Evolutionary conservation across 2,888 invertebrate genomes (phyloP), one percentile per base, ranked within the genome.

Genomic region (Magallana nippona): DNA sequence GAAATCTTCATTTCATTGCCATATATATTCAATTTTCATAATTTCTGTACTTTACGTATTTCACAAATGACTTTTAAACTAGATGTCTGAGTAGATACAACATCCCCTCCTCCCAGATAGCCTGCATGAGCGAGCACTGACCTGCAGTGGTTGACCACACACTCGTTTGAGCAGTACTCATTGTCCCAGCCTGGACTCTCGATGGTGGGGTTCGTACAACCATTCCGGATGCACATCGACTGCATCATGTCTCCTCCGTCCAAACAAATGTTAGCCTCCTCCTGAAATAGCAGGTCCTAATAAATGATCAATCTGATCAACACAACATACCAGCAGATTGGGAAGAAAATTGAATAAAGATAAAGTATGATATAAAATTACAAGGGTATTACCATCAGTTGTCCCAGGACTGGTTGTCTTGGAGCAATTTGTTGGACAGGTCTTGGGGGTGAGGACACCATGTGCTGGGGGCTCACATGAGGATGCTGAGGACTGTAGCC

Each of bases 131-230:
- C 1, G 5, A 77, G 22, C 19, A 58, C 93, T 87, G 94, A 96
- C 96, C 98, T 97, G 96, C 98, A 98, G 95, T 98, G 98, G 94
- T 97, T 97, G 94, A 98, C 97, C 88, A 98, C 98, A 95, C 98
- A 98, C 95, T 98, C 98, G 95, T 98, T 98, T 95, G 98, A 98
- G 95, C 98, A 98, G 95, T 98, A 98, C 94, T 98, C 98, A 94
- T 97, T 97, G 94, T 98, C 98, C 98, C 98, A 98, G 95, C 98
- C 98, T 88, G 97, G 96, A 95, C 97, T 98, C 89, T 97, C 96
- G 91, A 98, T 96, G 88, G 98, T 98, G 78, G 96, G 96, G 95
- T 98, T 98, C 88, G 96, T 96, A 95, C 98, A 98, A 89, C 98
- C 98, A 92, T 97, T 97, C 87, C 98, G 96, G 44, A 93, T 89